Conservation (phyloP, 2,888 invertebrate species). For the Xestia c-nigrum region DNA sequence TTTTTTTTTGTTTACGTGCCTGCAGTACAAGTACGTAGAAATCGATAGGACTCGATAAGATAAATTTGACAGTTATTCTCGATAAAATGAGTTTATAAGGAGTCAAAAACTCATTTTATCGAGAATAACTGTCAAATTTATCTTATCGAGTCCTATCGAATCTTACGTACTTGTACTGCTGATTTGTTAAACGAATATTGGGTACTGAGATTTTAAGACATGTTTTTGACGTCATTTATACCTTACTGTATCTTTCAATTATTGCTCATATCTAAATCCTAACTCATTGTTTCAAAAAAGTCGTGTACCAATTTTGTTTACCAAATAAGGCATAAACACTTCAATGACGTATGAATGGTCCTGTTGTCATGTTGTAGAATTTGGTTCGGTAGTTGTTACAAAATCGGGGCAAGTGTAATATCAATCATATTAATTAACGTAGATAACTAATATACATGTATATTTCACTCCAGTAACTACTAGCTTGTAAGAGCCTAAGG, state of each 20-base stretch:
- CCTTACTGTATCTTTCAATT: not conserved
- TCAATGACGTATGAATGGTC: constrained; percentile 6
- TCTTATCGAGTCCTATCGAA: no score
- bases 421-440: constrained; percentile 39
- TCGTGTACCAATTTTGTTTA: constrained; percentile 13
- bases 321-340: not conserved
- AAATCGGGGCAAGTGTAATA: constrained; percentile 55
- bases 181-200: constrained; percentile 23
- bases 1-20: constrained; percentile 9
- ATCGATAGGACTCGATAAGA: no score
- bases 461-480: constrained; percentile 38
- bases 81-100: no score
- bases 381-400: constrained; percentile 33
- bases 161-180: no score
- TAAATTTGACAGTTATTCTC: no score
- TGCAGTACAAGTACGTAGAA: no score
- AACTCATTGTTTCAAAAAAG: not conserved
- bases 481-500: constrained; percentile 11
- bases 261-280: not conserved
- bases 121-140: no score
- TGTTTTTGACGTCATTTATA: not conserved
- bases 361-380: constrained; percentile 23
- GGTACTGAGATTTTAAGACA: not conserved
- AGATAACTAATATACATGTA: constrained; percentile 40
- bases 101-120: no score